Evolutionary conservation across 2,888 invertebrate species (phyloP).

Genomic region (Agapostemon virescens): DNA sequence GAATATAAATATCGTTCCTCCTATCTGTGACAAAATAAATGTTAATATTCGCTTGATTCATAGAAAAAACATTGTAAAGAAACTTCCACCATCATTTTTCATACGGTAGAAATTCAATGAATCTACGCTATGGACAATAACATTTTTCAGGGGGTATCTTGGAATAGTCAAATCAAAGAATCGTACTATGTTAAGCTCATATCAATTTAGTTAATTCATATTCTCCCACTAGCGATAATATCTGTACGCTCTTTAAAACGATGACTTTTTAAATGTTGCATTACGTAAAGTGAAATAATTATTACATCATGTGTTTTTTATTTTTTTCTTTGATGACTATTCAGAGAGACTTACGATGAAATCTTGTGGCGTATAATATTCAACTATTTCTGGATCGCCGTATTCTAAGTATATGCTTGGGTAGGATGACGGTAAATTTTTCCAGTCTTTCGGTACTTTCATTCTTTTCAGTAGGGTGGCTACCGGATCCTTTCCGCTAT

Average conservation of each 20-base stretch:
- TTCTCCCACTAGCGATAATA: too few species aligned
- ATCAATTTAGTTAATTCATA: too few species aligned
- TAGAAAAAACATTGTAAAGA: not conserved
- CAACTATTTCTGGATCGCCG: conserved; percentile 86
- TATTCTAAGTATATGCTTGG: conserved; percentile 87
- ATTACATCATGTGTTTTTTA: too few species aligned
- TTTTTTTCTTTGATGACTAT: not conserved
- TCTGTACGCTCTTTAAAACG: too few species aligned
- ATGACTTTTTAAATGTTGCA: too few species aligned
- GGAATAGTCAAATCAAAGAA: too few species aligned
- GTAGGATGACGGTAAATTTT: conserved; percentile 84
- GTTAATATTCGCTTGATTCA: not conserved
- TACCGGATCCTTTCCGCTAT: conserved; percentile 89
- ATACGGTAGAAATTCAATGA: too few species aligned
- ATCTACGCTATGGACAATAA: too few species aligned
- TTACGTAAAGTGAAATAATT: too few species aligned
- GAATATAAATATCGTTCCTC: conserved; percentile 86
- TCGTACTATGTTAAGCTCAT: too few species aligned
- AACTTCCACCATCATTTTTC: not conserved
- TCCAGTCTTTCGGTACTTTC: conserved; percentile 89
- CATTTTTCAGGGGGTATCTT: too few species aligned
- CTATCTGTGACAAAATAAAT: conserved; percentile 81
- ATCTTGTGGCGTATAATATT: conserved; percentile 90
- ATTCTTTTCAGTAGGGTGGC: conserved; percentile 88
- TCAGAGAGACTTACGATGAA: conserved; percentile 79